Evolutionary conservation across 64 coral and sea anemone genomes (phyloP).

Genomic region (Pocillopora damicornis): DNA sequence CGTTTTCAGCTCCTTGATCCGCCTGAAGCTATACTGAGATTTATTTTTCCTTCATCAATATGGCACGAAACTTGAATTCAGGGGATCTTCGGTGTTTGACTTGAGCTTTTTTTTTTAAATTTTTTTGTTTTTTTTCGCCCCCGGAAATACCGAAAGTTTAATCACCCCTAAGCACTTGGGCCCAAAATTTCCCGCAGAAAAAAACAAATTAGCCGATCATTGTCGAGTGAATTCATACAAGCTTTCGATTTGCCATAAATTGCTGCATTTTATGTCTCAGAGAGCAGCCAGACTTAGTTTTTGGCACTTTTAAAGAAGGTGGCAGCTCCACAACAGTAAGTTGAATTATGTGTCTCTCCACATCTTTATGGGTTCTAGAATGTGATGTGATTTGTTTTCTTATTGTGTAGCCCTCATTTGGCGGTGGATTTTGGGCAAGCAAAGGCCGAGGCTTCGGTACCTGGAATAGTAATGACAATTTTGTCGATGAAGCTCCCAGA

Average conservation of each 20-base stretch:
- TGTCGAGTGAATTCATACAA: neutral
- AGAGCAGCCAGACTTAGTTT: neutral
- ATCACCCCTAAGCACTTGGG: neutral
- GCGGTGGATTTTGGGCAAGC: slow-evolving; percentile 39
- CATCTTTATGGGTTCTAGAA: neutral
- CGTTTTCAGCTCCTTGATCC: too few species aligned
- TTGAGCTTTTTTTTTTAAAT: too few species aligned
- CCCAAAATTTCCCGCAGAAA: neutral
- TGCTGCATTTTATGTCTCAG: neutral
- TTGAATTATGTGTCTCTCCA: neutral
- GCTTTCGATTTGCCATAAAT: too few species aligned
- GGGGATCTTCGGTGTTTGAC: too few species aligned
- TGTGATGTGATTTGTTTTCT: neutral
- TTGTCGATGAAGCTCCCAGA: slow-evolving; percentile 10
- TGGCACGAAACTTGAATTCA: too few species aligned
- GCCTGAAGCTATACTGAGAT: too few species aligned
- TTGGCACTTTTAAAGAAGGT: slow-evolving; percentile 5
- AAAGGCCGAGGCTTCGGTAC: slow-evolving; percentile 20
- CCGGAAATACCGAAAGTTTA: neutral
- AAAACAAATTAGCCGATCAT: neutral
- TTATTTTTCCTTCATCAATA: too few species aligned
- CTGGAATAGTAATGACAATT: neutral
- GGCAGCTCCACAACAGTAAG: slow-evolving; percentile 15
- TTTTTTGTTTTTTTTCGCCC: too few species aligned
- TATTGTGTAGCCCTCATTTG: slow-evolving; percentile 3